Conservation (phyloP, 2,888 invertebrate genomes). For the Desoria tigrina region DNA sequence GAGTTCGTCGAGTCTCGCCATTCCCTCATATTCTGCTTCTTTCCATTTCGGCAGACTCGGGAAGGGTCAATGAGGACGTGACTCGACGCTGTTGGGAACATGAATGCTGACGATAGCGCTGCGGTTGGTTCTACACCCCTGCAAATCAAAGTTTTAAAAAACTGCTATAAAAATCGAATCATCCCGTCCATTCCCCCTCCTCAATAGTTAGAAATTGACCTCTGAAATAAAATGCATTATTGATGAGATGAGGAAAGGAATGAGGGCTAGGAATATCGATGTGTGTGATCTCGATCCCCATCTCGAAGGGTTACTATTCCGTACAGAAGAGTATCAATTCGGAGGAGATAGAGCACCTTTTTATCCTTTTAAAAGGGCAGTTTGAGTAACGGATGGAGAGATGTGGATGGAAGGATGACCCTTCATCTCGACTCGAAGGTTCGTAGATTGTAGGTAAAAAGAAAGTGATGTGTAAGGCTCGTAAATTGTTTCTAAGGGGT, state of each 20-base stretch:
- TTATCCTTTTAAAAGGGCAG: not conserved
- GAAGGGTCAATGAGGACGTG: constrained; percentile 86
- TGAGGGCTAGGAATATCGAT: constrained; percentile 4
- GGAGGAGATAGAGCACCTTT: not conserved
- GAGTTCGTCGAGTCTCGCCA: constrained; percentile 46
- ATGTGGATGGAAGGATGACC: too few relatives aligned
- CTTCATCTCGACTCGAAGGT: too few relatives aligned
- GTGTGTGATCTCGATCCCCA: constrained; percentile 27
- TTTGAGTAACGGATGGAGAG: not conserved
- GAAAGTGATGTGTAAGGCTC: constrained; percentile 36
- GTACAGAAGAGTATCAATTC: too few relatives aligned
- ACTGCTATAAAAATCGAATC: too few relatives aligned
- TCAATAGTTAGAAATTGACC: too few relatives aligned
- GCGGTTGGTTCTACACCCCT: constrained; percentile 4
- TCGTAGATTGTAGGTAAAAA: not conserved
- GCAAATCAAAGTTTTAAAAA: not conserved
- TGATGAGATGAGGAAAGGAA: not conserved
- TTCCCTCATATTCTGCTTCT: constrained; percentile 59
- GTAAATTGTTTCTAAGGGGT: constrained; percentile 52
- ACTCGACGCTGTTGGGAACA: constrained; percentile 58
- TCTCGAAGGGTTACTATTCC: constrained; percentile 4
- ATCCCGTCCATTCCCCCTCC: too few relatives aligned
- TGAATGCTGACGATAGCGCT: constrained; percentile 12
- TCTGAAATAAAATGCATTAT: constrained; percentile 2
- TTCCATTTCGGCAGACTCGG: constrained; percentile 82